Base-by-base conservation (phyloP, 2,888 invertebrate species). In the Hypolimnas misippus region DNA sequence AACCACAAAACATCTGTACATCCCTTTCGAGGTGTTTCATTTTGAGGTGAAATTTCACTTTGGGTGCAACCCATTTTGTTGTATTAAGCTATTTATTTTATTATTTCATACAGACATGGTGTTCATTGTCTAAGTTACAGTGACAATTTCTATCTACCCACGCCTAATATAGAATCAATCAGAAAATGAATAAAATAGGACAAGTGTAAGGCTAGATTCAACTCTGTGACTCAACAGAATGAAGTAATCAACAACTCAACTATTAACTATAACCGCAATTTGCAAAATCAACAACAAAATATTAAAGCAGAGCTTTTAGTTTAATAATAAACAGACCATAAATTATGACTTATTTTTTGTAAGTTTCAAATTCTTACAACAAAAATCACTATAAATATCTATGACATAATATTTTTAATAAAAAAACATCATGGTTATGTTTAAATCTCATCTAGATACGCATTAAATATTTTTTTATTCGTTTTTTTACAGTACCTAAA, bases 1-100 rank as follows among this genome's bases (percentile, higher is more conserved):
- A 97, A 93, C 96, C 96, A 97, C 71, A 96, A 93, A 8, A 96
- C 93, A 89, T 97, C 97, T 3, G 97, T 97, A 78, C 97, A 97
- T 56, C 95, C 94, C 81, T 97, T 94, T 62, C 90, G 92, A 17
- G 93, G 92, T 44, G 92, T 85, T 81, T 93, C 92, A 84, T 93
- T 93, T 82, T 93, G 93, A n/a, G 93, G 93, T 31, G 92, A 87
- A 70, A 94, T 93, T 82, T 94, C 94, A 78, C 94, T 94, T 82
- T 94, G 94, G 53, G 94, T 89, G 82, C 95, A 95, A 69, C 95
- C 95, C 95, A 95, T 95, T 68, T 62, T 63, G 19, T 16, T 33
- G 10, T 1, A 17, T 25, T 29, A 46, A 2, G 12, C 3, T 25
- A 5, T 25, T 8, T 25, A 10, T 1, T 10, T 33, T 16, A 10